Conservation (phyloP, 2,113 vertebrate genomes). For the Tympanuchus pallidicinctus region DNA sequence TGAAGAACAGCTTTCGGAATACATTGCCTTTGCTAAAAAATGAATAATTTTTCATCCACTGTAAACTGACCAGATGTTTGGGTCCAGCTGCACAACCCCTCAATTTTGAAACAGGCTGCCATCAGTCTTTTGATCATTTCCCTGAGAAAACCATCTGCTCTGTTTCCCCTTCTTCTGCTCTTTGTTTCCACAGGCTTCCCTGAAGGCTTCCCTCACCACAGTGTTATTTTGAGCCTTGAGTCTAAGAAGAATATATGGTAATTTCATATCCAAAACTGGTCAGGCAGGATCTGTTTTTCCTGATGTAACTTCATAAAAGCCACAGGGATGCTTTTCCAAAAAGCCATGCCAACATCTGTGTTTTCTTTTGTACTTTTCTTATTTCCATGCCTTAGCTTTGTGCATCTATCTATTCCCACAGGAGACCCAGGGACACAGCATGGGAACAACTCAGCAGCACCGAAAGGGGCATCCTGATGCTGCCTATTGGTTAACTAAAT, state of each 20-base stretch:
- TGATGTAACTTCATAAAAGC: constrained; percentile 24
- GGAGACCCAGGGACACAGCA: background rate
- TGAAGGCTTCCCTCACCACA: background rate
- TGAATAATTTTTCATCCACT: constrained; percentile 14
- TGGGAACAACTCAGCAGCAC: rapidly evolving
- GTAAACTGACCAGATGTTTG: constrained; percentile 31
- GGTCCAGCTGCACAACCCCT: constrained; percentile 19
- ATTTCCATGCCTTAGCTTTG: background rate
- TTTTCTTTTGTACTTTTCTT: background rate
- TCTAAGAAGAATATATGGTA: background rate
- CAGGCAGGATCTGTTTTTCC: constrained; percentile 41
- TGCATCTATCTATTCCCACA: background rate
- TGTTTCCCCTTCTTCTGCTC: background rate
- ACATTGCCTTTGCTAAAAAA: constrained; percentile 4
- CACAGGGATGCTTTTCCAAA: constrained; percentile 6
- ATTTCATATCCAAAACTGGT: constrained; percentile 40
- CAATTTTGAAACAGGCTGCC: constrained; percentile 1
- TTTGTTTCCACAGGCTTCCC: constrained; percentile 6
- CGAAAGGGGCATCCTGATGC: rapidly evolving
- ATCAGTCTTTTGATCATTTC: background rate
- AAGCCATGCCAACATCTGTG: background rate
- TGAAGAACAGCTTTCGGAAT: background rate
- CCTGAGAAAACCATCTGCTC: constrained; percentile 35
- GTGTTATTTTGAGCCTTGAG: background rate
- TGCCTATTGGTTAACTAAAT: background rate